Base-by-base conservation (phyloP, 1,140 invertebrate genomes). In the Hyles vespertilio region DNA sequence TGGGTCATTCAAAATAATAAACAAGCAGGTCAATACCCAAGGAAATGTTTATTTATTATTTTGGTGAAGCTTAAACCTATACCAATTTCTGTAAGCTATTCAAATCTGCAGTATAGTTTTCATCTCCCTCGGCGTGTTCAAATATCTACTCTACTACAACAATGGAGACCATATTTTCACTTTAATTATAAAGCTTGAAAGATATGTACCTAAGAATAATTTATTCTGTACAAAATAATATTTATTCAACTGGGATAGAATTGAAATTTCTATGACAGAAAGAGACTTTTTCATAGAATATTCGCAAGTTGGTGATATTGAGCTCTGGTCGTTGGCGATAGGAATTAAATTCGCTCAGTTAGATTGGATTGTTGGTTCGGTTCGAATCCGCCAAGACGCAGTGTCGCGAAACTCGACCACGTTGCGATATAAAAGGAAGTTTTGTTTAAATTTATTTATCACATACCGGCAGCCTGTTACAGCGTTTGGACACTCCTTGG, bases 381-480 rank as follows among this genome's bases (percentile, higher is more conserved):
- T 75, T 74, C 49, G 75, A 77, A 74, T 68, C 55, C 57, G 66
- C 59, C 53, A 67, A 80, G 82, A 80, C 67, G 74, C 81, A 81
- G 72, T 83, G 83, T 88, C 85, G 83, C 81, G 83, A 86, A 86
- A 84, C 80, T 74, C 77, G 65, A 82, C 69, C 81, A 88, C 83
- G 85, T 88, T 83, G 81, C 75, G 65, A 86, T 88, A 88, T 88
- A 88, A 86, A 88, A 86, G 82, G 81, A 87, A 84, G 79, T 86
- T 81, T 82, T 79, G 82, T 84, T 77, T 72, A 83, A 88, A 84
- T 84, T 81, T 86, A 77, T 87, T 83, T 84, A 85, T 81, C 85
- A 86, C 72, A 88, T 62, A 81, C 75, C 75, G 58, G 61, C 69
- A 65, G 77, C 58, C 74, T 70, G 79, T 69, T 68, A 69, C 63